Evolutionary conservation across 2,113 vertebrate genomes (phyloP).

Genomic region (Triplophysa rosa): DNA sequence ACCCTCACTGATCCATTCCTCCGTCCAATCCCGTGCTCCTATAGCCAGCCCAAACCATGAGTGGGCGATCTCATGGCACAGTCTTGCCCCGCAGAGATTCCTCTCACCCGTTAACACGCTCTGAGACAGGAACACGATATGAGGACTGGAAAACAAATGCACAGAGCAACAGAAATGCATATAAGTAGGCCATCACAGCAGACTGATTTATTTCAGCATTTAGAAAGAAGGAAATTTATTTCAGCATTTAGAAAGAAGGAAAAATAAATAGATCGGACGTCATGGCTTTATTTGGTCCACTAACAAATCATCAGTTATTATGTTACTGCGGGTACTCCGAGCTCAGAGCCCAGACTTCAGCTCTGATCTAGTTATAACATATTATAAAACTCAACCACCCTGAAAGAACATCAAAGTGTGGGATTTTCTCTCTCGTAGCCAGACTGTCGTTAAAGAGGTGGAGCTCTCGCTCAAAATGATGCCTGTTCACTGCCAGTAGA

Average conservation of each 20-base stretch:
- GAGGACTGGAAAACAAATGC: conserved; percentile 80
- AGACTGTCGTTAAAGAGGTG: conserved; percentile 68
- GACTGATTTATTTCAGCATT: neutral
- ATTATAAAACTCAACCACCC: conserved; percentile 43
- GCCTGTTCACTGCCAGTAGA: conserved; percentile 49
- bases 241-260: conserved; percentile 1
- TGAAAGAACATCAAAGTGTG: conserved; percentile 53
- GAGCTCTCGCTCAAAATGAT: conserved; percentile 53
- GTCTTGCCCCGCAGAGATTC: conserved; percentile 83
- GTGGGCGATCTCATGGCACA: conserved; percentile 96
- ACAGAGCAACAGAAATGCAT: conserved; percentile 52
- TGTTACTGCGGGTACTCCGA: conserved; percentile 11
- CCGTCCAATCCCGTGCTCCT: conserved; percentile 93
- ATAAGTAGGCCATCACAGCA: conserved; percentile 8
- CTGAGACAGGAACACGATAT: conserved; percentile 94
- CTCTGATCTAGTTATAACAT: conserved; percentile 47
- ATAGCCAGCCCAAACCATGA: conserved; percentile 96
- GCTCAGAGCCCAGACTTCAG: conserved; percentile 16
- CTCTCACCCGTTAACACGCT: conserved; percentile 75
- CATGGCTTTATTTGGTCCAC: neutral
- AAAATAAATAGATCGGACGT: conserved; percentile 17
- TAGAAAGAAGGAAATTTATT: neutral
- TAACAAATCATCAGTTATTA: conserved; percentile 30
- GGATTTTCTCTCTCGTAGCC: conserved; percentile 48
- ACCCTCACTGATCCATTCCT: conserved; percentile 98